Evolutionary conservation across 2,113 vertebrate genomes (phyloP).

Genomic region (Physeter macrocephalus): DNA sequence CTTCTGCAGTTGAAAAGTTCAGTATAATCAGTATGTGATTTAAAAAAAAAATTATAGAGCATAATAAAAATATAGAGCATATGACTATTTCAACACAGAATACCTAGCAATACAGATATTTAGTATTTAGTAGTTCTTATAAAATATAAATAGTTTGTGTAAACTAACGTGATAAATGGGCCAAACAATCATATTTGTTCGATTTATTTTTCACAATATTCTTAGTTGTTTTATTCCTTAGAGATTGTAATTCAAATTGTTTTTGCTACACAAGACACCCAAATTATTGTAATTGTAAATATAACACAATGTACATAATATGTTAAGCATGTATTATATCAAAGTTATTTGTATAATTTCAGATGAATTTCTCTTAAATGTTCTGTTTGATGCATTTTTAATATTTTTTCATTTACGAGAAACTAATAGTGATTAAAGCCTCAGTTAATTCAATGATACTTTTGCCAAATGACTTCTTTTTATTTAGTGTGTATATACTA

Average conservation of each 20-base stretch:
- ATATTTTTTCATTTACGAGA: conserved; percentile 40
- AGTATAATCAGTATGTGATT: conserved; percentile 55
- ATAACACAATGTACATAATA: neutral
- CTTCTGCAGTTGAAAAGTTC: conserved; percentile 48
- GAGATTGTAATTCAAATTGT: neutral
- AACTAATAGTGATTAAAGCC: neutral
- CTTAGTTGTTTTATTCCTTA: neutral
- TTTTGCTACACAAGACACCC: neutral
- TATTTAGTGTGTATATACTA: neutral
- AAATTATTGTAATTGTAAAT: neutral
- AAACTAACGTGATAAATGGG: conserved; percentile 42
- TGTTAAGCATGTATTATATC: neutral
- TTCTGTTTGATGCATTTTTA: conserved; percentile 36
- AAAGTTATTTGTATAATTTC: conserved; percentile 3
- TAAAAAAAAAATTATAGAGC: conserved; percentile 30
- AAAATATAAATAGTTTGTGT: conserved; percentile 34
- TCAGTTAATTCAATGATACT: neutral
- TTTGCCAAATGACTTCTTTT: neutral
- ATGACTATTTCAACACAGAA: conserved; percentile 49
- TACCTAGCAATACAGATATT: conserved; percentile 42
- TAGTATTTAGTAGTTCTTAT: conserved; percentile 58
- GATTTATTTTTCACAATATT: conserved; percentile 44
- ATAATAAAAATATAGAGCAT: conserved; percentile 1
- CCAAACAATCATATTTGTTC: neutral
- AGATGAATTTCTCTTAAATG: neutral